Percentiles rank a stretch among this genome's conserved stretches.
These are phyloP conservation scores for Diploscapter pachys DNA, from an alignment of 1,140 invertebrate species.

Conservation along the genomic window DNA sequence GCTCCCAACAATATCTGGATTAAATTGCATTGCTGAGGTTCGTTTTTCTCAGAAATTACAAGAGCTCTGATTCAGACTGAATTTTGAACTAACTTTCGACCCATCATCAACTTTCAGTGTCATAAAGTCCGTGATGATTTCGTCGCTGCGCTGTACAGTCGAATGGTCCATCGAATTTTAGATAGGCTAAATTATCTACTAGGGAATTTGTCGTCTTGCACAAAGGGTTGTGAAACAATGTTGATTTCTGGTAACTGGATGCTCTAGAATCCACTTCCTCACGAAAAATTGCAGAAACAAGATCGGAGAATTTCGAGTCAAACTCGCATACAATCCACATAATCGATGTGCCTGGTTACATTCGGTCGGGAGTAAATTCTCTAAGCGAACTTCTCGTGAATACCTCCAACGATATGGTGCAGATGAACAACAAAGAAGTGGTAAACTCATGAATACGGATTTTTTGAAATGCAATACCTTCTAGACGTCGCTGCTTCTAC, in stretches of 20 bases:
- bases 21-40: background rate
- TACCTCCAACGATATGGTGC: slow-evolving; percentile 21
- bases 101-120: background rate
- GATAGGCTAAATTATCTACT: slow-evolving; percentile 13
- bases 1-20: slow-evolving; percentile 2
- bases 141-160: slow-evolving; percentile 13
- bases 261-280: too few relatives aligned
- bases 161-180: slow-evolving; percentile 18
- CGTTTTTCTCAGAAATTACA: too few relatives aligned
- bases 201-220: background rate
- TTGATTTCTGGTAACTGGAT: slow-evolving; percentile 19
- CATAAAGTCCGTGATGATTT: slow-evolving; percentile 19
- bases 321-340: slow-evolving; percentile 1
- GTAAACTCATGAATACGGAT: background rate
- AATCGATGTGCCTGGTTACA: slow-evolving; percentile 28
- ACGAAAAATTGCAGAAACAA: too few relatives aligned
- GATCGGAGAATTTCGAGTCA: too few relatives aligned
- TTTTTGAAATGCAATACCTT: background rate
- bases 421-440: slow-evolving; percentile 18
- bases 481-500: slow-evolving; percentile 10
- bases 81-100: background rate
- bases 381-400: slow-evolving; percentile 26
- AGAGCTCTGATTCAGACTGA: too few relatives aligned
- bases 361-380: slow-evolving; percentile 14
- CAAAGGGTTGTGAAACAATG: background rate